A percentile compares a stretch with the other conserved stretches of the same genome.
Conservation (phyloP, 2,113 vertebrate species). For the Epinephelus fuscoguttatus region DNA sequence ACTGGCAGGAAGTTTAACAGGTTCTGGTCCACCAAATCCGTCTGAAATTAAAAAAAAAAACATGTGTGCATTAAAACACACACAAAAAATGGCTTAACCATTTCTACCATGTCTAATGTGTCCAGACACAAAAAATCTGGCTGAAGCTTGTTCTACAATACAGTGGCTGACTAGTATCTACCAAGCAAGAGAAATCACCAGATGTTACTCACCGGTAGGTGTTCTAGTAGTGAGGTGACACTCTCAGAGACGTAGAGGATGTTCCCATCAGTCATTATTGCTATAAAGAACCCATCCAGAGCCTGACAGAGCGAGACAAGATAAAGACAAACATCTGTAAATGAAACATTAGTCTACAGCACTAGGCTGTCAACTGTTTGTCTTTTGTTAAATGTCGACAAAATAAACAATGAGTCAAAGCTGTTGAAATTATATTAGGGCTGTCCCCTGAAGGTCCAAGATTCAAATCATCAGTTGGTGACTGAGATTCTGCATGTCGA, state of each 20-base stretch:
- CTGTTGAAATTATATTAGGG: neutral
- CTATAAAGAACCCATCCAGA: conserved; percentile 99
- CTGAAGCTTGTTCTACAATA: conserved; percentile 19
- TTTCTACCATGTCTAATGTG: conserved; percentile 16
- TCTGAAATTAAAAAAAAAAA: conserved; percentile 80
- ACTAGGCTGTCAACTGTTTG: neutral
- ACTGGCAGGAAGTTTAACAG: conserved; percentile 98
- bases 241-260: conserved; percentile 99
- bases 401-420: neutral
- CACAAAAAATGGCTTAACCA: neutral
- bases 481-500: too few relatives aligned
- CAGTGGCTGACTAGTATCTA: conserved; percentile 13
- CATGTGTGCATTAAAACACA: conserved; percentile 25
- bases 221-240: conserved; percentile 98
- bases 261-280: conserved; percentile 99
- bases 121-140: neutral
- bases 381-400: neutral
- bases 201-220: conserved; percentile 94
- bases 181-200: neutral
- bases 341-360: neutral
- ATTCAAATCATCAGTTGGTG: too few relatives aligned
- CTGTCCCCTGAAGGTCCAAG: too few relatives aligned
- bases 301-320: conserved; percentile 85
- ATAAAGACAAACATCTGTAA: conserved; percentile 11
- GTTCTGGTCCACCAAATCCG: conserved; percentile 99